A percentile compares a stretch with the other conserved stretches of the same genome.
Evolutionary conservation across 2,797 vertebrate species (phyloP).

Genomic region (Rhynchotus rufescens): DNA sequence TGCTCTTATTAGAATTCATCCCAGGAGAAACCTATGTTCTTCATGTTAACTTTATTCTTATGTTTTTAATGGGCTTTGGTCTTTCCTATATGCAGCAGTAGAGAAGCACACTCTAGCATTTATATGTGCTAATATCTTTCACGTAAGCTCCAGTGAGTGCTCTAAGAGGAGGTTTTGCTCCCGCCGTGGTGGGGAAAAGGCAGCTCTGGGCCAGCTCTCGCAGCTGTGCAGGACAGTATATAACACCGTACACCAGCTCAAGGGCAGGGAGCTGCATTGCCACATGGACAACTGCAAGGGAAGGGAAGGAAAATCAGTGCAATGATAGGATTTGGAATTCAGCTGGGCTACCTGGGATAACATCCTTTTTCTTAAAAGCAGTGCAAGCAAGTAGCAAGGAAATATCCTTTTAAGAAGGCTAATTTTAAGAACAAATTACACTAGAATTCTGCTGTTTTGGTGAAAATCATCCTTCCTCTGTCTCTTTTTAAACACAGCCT

Average conservation of each 20-base stretch:
- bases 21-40: background rate
- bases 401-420: background rate
- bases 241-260: background rate
- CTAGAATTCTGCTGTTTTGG: background rate
- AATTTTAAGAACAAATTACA: background rate
- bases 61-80: background rate
- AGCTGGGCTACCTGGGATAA: background rate
- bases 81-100: background rate
- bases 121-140: background rate
- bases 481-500: background rate
- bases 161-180: background rate
- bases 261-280: rapidly evolving
- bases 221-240: background rate
- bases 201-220: background rate
- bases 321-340: background rate
- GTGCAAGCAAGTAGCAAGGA: rapidly evolving
- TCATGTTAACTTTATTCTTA: background rate
- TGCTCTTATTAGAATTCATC: background rate
- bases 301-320: background rate
- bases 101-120: background rate
- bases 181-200: background rate
- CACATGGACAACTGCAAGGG: rapidly evolving
- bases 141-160: background rate
- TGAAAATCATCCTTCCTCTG: background rate
- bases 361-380: background rate